Base-by-base conservation (phyloP, 2,797 vertebrate genomes). In the Cyclura pinguis region DNA sequence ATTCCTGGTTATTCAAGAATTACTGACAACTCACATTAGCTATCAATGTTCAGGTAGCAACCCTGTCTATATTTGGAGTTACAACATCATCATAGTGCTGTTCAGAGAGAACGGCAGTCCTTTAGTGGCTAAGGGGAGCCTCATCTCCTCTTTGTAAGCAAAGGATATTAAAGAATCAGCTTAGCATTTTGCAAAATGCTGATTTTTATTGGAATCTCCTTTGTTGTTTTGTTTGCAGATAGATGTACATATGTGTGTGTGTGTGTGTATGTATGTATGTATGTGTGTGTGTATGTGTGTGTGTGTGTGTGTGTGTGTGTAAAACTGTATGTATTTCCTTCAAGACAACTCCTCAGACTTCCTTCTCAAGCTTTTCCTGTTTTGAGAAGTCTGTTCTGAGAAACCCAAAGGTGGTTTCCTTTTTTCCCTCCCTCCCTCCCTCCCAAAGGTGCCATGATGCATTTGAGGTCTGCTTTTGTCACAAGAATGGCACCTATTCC, bases 361-460 rank as follows among this genome's bases (percentile, higher is more conserved):
- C 29, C 16, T 42, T 13, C 42, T 13, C 27, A 32, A 32, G 32
- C 67, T 10, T 35, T 55, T 59, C 72, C 52, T 57, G 52, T 76
- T 76, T 86, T 24, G 55, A 82, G n/a, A 80, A 50, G 50, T 13
- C 77, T 22, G 3, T 12, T 22, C 42, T 72, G 27, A 18, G 42
- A 72, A 69, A 85, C 16, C 64, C 29, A 27, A 52, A 29, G 67
- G 84, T 1, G 38, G 32, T 32, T 55, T 55, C 7, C 7, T 2
- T 14, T 20, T 9, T 1, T 10, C 1, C 27, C 18, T 24, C 1
- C 32, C 6, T 10, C 1, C 14, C 18, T 24, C 1, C 32, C 6
- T 38, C 42, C 42, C 1, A 47, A 42, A 6, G 22, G 24, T 29
- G 24, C 59, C 12, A 12, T 29, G 64, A 69, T 1, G 47, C 67